These are phyloP conservation scores for Polyodon spathula DNA, from an alignment of 2,113 vertebrate genomes.

Conservation along the genomic window DNA sequence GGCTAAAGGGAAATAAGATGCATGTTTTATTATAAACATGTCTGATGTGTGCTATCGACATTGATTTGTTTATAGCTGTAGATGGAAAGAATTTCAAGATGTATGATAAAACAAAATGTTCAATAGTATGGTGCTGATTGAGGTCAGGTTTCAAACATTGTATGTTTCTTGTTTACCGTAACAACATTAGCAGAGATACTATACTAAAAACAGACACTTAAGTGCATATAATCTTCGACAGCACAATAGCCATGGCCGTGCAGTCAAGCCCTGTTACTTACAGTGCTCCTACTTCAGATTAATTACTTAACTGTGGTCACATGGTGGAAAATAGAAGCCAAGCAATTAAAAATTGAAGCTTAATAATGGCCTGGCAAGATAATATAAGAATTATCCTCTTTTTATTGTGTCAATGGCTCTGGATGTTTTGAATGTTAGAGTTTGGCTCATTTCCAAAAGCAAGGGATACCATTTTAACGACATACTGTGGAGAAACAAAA, in stretches of 20 bases:
- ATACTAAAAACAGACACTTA: not conserved
- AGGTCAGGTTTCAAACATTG: not conserved
- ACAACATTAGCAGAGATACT: not conserved
- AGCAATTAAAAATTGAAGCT: conserved; percentile 22
- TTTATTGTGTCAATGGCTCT: conserved; percentile 10
- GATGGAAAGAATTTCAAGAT: not conserved
- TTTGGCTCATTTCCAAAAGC: not conserved
- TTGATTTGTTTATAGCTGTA: too few relatives aligned
- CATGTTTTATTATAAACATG: too few relatives aligned
- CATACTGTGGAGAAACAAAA: not conserved
- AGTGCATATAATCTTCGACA: not conserved
- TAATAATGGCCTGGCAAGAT: conserved; percentile 26
- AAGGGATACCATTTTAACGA: not conserved
- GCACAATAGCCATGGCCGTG: not conserved
- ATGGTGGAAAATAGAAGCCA: conserved; percentile 21
- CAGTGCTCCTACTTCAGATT: conserved; percentile 18
- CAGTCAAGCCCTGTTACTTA: not conserved
- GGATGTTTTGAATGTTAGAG: not conserved
- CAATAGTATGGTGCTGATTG: not conserved
- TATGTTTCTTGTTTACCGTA: not conserved
- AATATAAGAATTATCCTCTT: conserved; percentile 21
- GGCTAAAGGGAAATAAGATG: too few relatives aligned
- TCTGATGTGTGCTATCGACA: too few relatives aligned
- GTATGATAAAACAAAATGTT: not conserved
- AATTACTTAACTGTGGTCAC: conserved; percentile 19